A percentile compares a stretch with the other conserved stretches of the same genome.
Evolutionary conservation across 2,797 vertebrate genomes (phyloP).

Genomic region (Pygocentrus nattereri): DNA sequence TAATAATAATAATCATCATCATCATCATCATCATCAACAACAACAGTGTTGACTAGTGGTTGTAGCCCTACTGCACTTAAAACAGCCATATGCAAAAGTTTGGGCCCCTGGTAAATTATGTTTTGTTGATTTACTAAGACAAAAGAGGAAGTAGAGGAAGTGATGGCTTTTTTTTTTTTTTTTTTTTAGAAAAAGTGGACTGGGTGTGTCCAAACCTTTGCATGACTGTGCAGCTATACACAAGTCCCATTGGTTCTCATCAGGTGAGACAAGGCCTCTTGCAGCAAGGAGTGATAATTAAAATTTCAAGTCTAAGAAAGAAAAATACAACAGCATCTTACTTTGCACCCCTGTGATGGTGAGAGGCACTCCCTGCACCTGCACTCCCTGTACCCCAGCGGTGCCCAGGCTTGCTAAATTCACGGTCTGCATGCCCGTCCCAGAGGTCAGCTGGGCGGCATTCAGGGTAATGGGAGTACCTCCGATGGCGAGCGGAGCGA

Average conservation of each 20-base stretch:
- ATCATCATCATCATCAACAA: no score
- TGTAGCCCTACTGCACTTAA: not conserved
- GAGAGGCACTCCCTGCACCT: constrained; percentile 96
- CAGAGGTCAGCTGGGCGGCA: constrained; percentile 93
- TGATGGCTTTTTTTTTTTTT: no score
- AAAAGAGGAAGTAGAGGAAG: no score
- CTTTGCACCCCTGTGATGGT: constrained; percentile 96
- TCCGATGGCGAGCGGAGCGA: constrained; percentile 90
- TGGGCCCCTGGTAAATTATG: no score
- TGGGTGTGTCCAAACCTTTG: no score
- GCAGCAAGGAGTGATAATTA: not conserved
- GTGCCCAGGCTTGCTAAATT: constrained; percentile 93
- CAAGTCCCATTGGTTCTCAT: no score
- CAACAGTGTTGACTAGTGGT: not conserved
- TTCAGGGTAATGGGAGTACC: constrained; percentile 94
- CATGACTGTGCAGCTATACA: no score
- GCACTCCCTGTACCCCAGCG: constrained; percentile 93
- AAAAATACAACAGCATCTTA: constrained; percentile 71
- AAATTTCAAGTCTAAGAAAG: not conserved
- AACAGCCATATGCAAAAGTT: not conserved
- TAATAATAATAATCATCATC: no score
- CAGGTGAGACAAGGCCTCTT: not conserved
- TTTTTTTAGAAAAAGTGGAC: no score
- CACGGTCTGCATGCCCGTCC: constrained; percentile 96
- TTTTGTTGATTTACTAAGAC: no score